Base-by-base conservation (phyloP, 2,888 invertebrate genomes). In the Synergus japonicus region DNA sequence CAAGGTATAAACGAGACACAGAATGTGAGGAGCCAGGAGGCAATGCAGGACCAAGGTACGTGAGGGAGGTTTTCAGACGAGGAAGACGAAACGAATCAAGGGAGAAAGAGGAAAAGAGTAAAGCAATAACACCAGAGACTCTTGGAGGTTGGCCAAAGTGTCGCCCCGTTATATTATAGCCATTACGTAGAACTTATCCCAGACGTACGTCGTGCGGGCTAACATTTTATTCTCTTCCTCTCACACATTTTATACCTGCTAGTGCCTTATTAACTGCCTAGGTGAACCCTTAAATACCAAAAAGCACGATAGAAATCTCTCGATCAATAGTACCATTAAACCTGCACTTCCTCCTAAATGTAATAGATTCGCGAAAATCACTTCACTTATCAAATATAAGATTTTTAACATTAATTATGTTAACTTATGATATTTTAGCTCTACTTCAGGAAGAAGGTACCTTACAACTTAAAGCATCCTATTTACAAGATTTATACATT, bases 71-170 rank as follows among this genome's bases (percentile, higher is more conserved):
- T 29, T 29, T 22, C 12, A 60, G 18, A 22, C 77, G 15, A 69
- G 37, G 44, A 65, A 78, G 67, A 81, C 78, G 79, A 79, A 79
- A 78, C 76, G 77, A 81, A 29, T 80, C 65, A 60, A 41, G 41
- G 46, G 18, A 65, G 58, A 41, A 76, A 58, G 66, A 44, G 65
- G 18, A 78, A 82, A 77, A 83, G 84, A 83, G 84, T 79, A 78
- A 83, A 83, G 88, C 88, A 89, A 90, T 89, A 88, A 88, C 86
- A 84, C 83, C 78, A 46, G 76, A 81, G 81, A 83, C 86, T 87
- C 84, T 90, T 91, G 90, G 90, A 90, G 84, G 84, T 80, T 67
- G 82, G 89, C 90, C 90, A 91, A 89, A 86, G 83, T 86, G 86
- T 87, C 86, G 87, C 86, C 83, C 76, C 85, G 83, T 86, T 88